Percentiles rank a stretch among this genome's conserved stretches.
These are phyloP conservation scores for Aporophyla nigra DNA, from an alignment of 2,888 invertebrate genomes.

Conservation along the genomic window DNA sequence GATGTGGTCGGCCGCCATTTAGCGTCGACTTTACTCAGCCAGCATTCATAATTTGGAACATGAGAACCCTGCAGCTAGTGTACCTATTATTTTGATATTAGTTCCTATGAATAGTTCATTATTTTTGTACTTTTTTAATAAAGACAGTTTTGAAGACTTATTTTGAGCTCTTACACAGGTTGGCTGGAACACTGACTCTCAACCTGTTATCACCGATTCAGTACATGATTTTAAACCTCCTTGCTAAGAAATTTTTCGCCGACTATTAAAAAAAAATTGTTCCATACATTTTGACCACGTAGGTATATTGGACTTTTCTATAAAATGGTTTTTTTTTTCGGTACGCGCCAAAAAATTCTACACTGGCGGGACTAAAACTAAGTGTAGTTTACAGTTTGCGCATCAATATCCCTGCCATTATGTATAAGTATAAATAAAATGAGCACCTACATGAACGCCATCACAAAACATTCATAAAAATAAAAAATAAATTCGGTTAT, in stretches of 20 bases:
- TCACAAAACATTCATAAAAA: not conserved
- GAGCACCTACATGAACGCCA: not conserved
- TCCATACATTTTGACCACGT: too few relatives aligned
- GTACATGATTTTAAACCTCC: too few relatives aligned
- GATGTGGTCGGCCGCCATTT: conserved; percentile 42
- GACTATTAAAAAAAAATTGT: too few relatives aligned
- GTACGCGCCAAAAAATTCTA: too few relatives aligned
- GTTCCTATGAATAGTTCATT: not conserved
- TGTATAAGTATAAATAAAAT: not conserved
- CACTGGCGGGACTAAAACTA: too few relatives aligned
- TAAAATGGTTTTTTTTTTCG: too few relatives aligned
- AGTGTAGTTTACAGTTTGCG: too few relatives aligned
- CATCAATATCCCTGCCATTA: too few relatives aligned
- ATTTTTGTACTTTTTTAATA: not conserved
- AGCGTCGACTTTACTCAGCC: conserved; percentile 15
- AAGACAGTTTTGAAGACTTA: not conserved
- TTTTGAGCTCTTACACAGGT: not conserved
- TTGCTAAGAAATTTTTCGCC: too few relatives aligned
- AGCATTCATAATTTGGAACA: conserved; percentile 36
- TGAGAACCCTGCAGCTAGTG: conserved; percentile 1
- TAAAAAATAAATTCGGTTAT: not conserved
- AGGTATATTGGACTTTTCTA: too few relatives aligned
- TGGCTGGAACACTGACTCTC: too few relatives aligned
- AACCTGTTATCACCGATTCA: too few relatives aligned
- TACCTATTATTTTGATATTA: not conserved